Percentiles rank a stretch among this genome's conserved stretches.
phyloP scores from a whole-genome alignment of 1,140 invertebrate species.

The Rhopalosiphum maidis region DNA sequence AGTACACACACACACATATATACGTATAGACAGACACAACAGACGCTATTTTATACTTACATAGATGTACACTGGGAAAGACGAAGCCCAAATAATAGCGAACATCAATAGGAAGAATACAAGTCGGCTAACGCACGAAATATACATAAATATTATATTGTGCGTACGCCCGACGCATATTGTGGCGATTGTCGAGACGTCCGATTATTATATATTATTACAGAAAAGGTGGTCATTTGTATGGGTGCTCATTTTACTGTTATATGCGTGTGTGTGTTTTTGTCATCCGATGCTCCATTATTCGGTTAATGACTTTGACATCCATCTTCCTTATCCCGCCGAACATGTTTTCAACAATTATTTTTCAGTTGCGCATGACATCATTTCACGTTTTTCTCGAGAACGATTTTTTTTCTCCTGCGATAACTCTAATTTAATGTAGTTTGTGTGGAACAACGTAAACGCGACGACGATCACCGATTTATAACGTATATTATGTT shows the following conservation, averaged over 20 bases:
- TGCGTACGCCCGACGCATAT: not conserved
- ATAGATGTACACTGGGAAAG: not conserved
- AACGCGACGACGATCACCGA: not conserved
- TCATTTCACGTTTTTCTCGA: conserved; percentile 36
- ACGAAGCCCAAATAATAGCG: not conserved
- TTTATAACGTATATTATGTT: not conserved
- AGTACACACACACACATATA: not conserved
- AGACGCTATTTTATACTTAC: not conserved
- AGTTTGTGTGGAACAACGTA: not conserved
- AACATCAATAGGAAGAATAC: not conserved
- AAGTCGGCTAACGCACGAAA: not conserved
- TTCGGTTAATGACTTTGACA: conserved; percentile 33
- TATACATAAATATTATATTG: not conserved
- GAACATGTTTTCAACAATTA: conserved; percentile 43
- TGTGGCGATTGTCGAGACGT: not conserved
- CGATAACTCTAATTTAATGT: not conserved
- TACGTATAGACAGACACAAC: not conserved
- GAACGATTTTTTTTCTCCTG: conserved; percentile 3
- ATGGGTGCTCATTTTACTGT: conserved; percentile 15
- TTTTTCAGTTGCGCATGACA: conserved; percentile 42
- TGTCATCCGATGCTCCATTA: not conserved
- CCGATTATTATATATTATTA: not conserved
- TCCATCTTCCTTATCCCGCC: not conserved
- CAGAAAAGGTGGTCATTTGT: not conserved
- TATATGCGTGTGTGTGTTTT: not conserved